These are phyloP conservation scores for Epizoanthus fatuus DNA, from an alignment of 92 coral and sea anemone species.

Conservation along the genomic window DNA sequence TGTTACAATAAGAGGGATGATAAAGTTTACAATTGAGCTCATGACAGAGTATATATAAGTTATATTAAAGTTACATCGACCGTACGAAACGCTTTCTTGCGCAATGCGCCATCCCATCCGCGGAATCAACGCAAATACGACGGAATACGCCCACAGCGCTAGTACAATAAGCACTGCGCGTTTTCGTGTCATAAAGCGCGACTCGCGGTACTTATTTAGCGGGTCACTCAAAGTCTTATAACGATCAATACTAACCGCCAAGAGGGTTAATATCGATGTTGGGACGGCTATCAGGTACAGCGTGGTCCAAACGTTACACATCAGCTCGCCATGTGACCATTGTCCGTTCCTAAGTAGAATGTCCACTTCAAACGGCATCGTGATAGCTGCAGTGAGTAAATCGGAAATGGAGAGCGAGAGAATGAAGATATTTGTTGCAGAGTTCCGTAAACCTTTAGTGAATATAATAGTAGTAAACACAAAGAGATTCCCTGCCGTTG, in stretches of 20 bases:
- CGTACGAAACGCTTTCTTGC: conserved; percentile 44
- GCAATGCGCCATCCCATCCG: conserved; percentile 88
- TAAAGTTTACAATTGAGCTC: conserved; percentile 87
- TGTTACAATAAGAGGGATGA: conserved; percentile 81
- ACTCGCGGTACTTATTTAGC: conserved; percentile 77
- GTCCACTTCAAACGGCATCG: conserved; percentile 92
- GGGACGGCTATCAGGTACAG: conserved; percentile 93
- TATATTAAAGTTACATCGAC: conserved; percentile 83
- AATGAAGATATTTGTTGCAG: conserved; percentile 88
- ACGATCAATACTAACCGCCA: conserved; percentile 93
- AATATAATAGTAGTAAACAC: conserved; percentile 79
- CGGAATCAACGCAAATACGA: conserved; percentile 84
- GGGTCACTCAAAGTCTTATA: conserved; percentile 94
- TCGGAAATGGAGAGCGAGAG: conserved; percentile 91
- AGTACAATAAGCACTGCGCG: conserved; percentile 75
- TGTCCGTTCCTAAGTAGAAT: conserved; percentile 63
- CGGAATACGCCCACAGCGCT: conserved; percentile 83
- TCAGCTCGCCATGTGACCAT: conserved; percentile 79
- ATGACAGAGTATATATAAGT: conserved; percentile 76
- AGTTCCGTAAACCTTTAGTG: conserved; percentile 77
- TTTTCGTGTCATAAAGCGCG: conserved; percentile 83
- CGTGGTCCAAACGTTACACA: conserved; percentile 92
- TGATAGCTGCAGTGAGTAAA: conserved; percentile 83
- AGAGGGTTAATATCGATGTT: conserved; percentile 91
- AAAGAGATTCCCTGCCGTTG: conserved; percentile 81